Evolutionary conservation across 2,888 invertebrate genomes (phyloP), one percentile per base, ranked within the genome.

Genomic region (Actias luna): DNA sequence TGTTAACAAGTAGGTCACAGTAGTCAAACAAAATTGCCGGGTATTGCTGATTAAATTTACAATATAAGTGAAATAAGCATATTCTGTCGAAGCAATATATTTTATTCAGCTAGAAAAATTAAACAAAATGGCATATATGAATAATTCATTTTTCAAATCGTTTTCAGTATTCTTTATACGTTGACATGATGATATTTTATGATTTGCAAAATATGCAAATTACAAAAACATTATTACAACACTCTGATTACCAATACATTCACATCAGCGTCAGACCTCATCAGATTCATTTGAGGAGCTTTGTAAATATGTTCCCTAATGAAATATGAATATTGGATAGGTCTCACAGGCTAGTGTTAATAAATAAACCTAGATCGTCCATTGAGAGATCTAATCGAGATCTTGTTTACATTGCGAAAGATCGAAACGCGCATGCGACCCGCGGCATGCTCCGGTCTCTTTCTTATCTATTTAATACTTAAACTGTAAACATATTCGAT

Each of bases 381-480:
- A 71, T 65, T 61, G 78, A 79, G 74, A 76, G 78, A 86, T 89
- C 85, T 89, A 87, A 90, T 91, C 89, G 74, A 18, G 81, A 85
- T 88, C 87, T 80, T 89, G 89, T 91, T 89, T 87, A 88, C 88
- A 87, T 83, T 84, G 80, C 79, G 76, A 85, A 81, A 82, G 79
- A 79, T 80, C 82, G 78, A 59, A 52, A 79, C 69, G 65, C 68
- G 66, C 72, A 64, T 72, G 70, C 73, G 68, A 71, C 70, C 66
- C 69, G 71, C 70, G 68, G 65, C 69, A 69, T n/a, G 39, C 36
- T 63, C 61, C 46, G 58, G 61, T 65, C 69, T 71, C 75, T 65
- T 69, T 71, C 75, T 80, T 88, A 87, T 88, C 87, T 76, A 61
- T 69, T 65, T 69, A 63, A 81, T 80, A 81, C 79, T 84, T 84